phyloP scores from a whole-genome alignment of 2,888 invertebrate species.

The Ormyrus nitidulus region DNA sequence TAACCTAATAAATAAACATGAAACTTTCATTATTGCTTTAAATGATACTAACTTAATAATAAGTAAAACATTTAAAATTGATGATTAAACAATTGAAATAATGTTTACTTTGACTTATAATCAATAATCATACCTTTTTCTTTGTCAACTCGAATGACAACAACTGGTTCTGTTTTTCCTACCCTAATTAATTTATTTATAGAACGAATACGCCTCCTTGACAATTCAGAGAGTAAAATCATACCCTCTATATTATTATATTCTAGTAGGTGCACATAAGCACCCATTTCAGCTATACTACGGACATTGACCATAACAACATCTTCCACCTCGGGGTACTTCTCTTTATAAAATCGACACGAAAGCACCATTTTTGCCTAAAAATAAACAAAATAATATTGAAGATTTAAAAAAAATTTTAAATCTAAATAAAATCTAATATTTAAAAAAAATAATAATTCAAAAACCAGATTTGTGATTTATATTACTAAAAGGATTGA shows the following conservation, averaged over 20 bases:
- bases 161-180: conserved; percentile 98
- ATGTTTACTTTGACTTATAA: background rate
- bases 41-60: conserved; percentile 7
- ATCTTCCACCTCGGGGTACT: conserved; percentile 99
- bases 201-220: conserved; percentile 97
- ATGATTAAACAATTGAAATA: background rate
- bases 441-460: background rate
- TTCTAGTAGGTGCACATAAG: conserved; percentile 97
- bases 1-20: conserved; percentile 82
- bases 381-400: conserved; percentile 20
- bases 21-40: background rate
- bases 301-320: conserved; percentile 99
- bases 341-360: conserved; percentile 97
- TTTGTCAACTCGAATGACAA: conserved; percentile 99
- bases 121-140: conserved; percentile 87
- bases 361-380: conserved; percentile 86
- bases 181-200: conserved; percentile 99
- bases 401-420: background rate
- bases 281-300: conserved; percentile 99
- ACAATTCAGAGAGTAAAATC: conserved; percentile 98
- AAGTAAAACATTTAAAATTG: background rate
- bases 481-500: too few relatives aligned
- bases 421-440: background rate
- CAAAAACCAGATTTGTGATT: too few relatives aligned
- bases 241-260: conserved; percentile 99